A percentile compares a stretch with the other conserved stretches of the same genome.
Conservation (phyloP, 2,888 invertebrate genomes). For the Drosophila atripex region DNA sequence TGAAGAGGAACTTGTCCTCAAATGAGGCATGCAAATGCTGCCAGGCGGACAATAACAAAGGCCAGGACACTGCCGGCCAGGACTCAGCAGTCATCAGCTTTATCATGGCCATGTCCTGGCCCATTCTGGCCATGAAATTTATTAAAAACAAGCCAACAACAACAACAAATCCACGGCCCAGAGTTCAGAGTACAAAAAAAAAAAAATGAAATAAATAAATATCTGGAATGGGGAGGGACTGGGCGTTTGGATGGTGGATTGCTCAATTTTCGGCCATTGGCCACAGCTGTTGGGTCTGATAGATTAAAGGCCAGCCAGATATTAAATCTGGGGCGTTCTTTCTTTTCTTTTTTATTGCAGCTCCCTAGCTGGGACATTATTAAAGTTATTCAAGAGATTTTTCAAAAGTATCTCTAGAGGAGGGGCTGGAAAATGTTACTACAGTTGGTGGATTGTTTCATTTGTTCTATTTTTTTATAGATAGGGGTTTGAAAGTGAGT, state of each 20-base stretch:
- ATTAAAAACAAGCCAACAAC: slow-evolving; percentile 51
- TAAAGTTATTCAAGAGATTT: slow-evolving; percentile 7
- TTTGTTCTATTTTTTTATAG: too few relatives aligned
- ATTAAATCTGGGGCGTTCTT: slow-evolving; percentile 16
- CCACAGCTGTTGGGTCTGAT: slow-evolving; percentile 42
- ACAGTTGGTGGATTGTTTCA: too few relatives aligned
- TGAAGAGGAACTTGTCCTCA: slow-evolving; percentile 77
- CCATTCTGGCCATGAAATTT: slow-evolving; percentile 54
- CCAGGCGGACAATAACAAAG: slow-evolving; percentile 51
- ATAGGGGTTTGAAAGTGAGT: too few relatives aligned
- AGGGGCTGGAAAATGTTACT: too few relatives aligned
- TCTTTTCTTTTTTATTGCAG: background rate
- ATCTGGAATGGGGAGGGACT: slow-evolving; percentile 21
- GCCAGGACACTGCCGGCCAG: background rate
- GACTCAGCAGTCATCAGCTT: slow-evolving; percentile 46
- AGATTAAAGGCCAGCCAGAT: slow-evolving; percentile 39
- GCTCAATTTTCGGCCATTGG: slow-evolving; percentile 48
- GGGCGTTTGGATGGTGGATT: slow-evolving; percentile 27
- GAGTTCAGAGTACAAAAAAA: slow-evolving; percentile 8
- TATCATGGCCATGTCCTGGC: slow-evolving; percentile 59
- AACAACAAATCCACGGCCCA: slow-evolving; percentile 9
- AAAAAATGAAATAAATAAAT: too few relatives aligned
- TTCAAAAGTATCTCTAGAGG: too few relatives aligned
- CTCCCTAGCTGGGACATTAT: slow-evolving; percentile 14
- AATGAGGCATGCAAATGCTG: slow-evolving; percentile 76